Conservation (phyloP, 2,797 vertebrate species). For the Syngnathus rostellatus region DNA sequence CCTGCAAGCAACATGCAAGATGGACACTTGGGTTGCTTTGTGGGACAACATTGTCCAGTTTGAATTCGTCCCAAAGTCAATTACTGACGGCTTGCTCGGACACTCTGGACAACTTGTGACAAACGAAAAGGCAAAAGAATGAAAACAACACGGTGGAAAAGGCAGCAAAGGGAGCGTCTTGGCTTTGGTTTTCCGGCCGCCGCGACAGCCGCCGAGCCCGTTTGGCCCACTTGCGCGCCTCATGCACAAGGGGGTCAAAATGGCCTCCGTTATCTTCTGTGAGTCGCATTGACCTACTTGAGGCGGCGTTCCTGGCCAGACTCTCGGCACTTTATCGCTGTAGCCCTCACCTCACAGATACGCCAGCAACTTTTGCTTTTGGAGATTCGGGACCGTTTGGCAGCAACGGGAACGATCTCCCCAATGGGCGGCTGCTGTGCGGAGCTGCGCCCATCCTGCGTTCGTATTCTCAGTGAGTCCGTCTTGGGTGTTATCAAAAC, state of each 20-base stretch:
- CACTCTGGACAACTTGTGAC: too few relatives aligned
- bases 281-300: constrained; percentile 64
- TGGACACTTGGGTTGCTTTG: too few relatives aligned
- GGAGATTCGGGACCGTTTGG: not conserved
- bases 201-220: constrained; percentile 60
- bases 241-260: constrained; percentile 48
- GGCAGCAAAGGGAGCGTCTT: not conserved
- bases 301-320: constrained; percentile 45
- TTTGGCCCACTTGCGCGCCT: constrained; percentile 66
- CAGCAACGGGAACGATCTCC: constrained; percentile 22
- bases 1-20: too few relatives aligned
- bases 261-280: constrained; percentile 60
- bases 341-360: not conserved
- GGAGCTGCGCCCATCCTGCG: too few relatives aligned
- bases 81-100: too few relatives aligned
- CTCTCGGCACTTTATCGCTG: constrained; percentile 30
- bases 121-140: too few relatives aligned
- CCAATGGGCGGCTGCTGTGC: not conserved
- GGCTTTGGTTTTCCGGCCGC: constrained; percentile 35
- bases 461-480: too few relatives aligned
- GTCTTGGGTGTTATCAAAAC: too few relatives aligned
- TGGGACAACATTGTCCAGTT: too few relatives aligned
- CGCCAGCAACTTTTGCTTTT: not conserved
- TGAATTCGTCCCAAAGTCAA: too few relatives aligned
- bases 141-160: not conserved